A percentile compares a stretch with the other conserved stretches of the same genome.
Conservation (phyloP, 30 jellyfish, hydroid and myxozoan genomes). For the Morbakka virulenta region DNA sequence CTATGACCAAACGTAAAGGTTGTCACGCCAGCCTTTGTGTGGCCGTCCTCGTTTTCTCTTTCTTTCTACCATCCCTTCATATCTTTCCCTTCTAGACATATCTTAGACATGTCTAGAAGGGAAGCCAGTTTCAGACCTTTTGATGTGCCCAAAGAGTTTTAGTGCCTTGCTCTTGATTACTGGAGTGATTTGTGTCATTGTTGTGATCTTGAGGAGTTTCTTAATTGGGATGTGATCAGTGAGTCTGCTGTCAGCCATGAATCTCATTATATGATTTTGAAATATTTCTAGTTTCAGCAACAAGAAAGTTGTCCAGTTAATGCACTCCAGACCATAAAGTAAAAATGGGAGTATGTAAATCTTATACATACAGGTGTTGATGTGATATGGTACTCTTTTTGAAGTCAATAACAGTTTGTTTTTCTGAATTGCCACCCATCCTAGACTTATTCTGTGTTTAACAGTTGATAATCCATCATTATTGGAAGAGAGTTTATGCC, state of each 20-base stretch:
- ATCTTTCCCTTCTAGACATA: slow-evolving; percentile 8
- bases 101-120: no score
- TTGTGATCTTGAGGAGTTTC: no score
- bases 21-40: no score
- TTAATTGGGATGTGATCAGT: neutral
- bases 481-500: neutral
- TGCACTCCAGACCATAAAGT: neutral
- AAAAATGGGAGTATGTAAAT: neutral
- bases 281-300: neutral
- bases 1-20: no score
- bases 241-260: neutral
- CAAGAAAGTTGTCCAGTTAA: neutral
- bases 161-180: neutral
- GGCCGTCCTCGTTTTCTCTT: no score
- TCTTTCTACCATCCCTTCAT: no score
- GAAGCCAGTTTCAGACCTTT: neutral
- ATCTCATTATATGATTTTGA: slow-evolving; percentile 1
- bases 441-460: neutral
- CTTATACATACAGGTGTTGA: no score
- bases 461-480: neutral
- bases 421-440: neutral
- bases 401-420: neutral
- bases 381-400: neutral
- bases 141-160: slow-evolving; percentile 18
- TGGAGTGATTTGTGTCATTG: neutral